phyloP scores from a whole-genome alignment of 2,797 vertebrate genomes.

The Chiroxiphia lanceolata region DNA sequence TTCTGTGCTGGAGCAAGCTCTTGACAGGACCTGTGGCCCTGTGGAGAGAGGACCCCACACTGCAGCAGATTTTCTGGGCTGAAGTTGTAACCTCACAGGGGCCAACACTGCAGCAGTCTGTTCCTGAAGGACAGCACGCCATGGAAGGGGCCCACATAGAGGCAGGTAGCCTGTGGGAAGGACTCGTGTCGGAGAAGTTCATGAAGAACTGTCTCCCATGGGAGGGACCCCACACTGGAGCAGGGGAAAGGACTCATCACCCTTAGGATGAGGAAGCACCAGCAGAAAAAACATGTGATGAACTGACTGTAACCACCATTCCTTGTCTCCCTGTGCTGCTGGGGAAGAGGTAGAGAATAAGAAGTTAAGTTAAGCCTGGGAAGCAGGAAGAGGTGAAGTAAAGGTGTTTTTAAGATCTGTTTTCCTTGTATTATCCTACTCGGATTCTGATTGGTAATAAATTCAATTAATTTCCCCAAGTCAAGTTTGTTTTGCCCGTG shows the following conservation, averaged over 20 bases:
- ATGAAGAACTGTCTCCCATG: not conserved
- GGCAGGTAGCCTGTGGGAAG: not conserved
- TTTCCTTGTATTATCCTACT: not conserved
- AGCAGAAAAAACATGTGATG: not conserved
- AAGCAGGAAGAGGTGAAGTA: not conserved
- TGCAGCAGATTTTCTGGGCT: not conserved
- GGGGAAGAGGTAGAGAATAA: not conserved
- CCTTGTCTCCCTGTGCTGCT: not conserved
- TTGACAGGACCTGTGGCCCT: not conserved
- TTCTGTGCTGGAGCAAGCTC: not conserved
- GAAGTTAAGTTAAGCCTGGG: not conserved
- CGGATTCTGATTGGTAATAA: not conserved
- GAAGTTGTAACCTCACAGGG: not conserved
- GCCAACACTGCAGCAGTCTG: not conserved
- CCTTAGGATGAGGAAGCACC: not conserved
- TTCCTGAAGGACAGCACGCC: accelerated
- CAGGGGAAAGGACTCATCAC: not conserved
- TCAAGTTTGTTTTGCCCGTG: not conserved
- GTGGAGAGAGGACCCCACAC: not conserved
- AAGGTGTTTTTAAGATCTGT: not conserved
- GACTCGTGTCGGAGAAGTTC: not conserved
- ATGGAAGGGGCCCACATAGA: not conserved
- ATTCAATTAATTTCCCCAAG: not conserved
- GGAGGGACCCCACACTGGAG: not conserved
- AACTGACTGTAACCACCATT: not conserved